Evolutionary conservation across 2,797 vertebrate genomes (phyloP).

Genomic region (Enteromius treurensis): DNA sequence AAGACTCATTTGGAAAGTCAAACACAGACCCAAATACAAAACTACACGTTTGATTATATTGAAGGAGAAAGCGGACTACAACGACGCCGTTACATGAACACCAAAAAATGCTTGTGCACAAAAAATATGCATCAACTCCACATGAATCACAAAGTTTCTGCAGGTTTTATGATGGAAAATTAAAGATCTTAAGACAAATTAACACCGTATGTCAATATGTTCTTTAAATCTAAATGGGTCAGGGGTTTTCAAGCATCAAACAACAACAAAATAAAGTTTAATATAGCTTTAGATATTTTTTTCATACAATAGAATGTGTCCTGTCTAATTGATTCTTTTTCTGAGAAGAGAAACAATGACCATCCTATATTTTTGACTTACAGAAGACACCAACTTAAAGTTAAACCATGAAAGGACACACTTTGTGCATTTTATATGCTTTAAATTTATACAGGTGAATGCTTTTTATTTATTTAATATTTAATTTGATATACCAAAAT

Average conservation of each 20-base stretch:
- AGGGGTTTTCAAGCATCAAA: background rate
- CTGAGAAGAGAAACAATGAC: background rate
- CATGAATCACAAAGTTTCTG: background rate
- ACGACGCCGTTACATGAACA: background rate
- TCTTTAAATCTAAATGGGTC: background rate
- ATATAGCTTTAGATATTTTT: no score
- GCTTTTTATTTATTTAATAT: background rate
- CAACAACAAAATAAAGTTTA: background rate
- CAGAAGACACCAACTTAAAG: background rate
- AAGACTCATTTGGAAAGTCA: slow-evolving; percentile 24
- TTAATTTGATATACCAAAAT: background rate
- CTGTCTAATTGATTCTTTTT: background rate
- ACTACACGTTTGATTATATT: background rate
- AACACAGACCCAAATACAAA: background rate
- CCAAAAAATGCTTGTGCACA: background rate
- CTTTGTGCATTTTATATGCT: background rate
- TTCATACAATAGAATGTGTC: background rate
- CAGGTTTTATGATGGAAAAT: background rate
- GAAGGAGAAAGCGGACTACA: background rate
- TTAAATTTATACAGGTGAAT: background rate
- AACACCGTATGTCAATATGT: background rate
- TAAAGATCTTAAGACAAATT: background rate
- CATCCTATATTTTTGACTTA: background rate
- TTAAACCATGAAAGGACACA: background rate
- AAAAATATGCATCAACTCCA: background rate